Conservation (phyloP, 2,113 vertebrate genomes). For the Gymnarchus niloticus region DNA sequence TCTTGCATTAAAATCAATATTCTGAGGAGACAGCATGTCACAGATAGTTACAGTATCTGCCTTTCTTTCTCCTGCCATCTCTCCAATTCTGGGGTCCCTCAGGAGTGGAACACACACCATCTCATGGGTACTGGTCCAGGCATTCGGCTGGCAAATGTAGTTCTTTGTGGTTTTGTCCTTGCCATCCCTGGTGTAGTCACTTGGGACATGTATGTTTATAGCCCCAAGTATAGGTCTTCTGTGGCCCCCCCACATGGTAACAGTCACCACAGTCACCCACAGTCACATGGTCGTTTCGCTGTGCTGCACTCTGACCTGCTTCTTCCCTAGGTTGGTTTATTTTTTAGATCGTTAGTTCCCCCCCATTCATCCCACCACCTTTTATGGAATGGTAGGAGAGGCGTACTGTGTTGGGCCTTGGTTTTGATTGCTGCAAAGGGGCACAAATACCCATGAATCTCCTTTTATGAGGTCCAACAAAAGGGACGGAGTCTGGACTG, state of each 20-base stretch:
- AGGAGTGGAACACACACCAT: constrained; percentile 9
- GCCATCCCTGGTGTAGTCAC: not conserved
- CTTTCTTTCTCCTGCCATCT: not conserved
- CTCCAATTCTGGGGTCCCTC: not conserved
- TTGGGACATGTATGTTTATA: constrained; percentile 10
- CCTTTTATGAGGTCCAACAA: not conserved
- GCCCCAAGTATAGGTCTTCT: not conserved
- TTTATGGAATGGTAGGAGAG: not conserved
- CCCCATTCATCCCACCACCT: not conserved
- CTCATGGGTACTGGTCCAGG: not conserved
- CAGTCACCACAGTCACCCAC: not conserved
- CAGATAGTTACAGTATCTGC: not conserved
- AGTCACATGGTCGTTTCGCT: not conserved
- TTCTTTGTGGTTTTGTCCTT: not conserved
- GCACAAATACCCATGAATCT: not conserved
- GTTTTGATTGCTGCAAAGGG: not conserved
- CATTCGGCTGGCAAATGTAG: constrained; percentile 1
- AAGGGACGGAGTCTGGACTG: not conserved
- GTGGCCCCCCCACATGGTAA: not conserved
- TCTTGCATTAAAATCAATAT: not conserved
- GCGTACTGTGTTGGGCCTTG: not conserved
- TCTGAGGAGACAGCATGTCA: not conserved
- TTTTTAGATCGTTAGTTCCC: too few species aligned
- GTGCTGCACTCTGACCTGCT: not conserved
- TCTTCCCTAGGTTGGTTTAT: not conserved